Evolutionary conservation across 2,888 invertebrate species (phyloP), one percentile per base, ranked within the genome.

Genomic region (Calameuta pallipes): DNA sequence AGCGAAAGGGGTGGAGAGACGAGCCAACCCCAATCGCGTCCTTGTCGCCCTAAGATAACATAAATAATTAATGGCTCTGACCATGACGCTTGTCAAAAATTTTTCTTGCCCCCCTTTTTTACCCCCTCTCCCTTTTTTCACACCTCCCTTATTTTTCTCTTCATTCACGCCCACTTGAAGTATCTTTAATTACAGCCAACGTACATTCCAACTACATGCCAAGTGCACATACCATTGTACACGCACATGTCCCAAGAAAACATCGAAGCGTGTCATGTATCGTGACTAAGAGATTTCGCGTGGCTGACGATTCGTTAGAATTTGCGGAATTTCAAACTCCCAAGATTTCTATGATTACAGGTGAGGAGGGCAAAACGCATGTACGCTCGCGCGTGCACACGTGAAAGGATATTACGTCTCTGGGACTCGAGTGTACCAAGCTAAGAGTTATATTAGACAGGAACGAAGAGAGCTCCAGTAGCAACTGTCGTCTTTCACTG

Each of bases 401-500:
- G 81, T 69, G 78, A 76, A 74, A 75, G 82, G 82, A 83, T 84
- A 86, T 85, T 83, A 85, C 80, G 83, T 83, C 82, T 82, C 75
- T 82, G 78, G 82, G 84, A 82, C 80, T 80, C 75, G 82, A 81
- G 83, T 74, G 82, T 80, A 83, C 77, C 83, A 80, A 81, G 82
- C 81, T 78, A 79, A 81, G 86, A 85, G 86, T 87, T 88, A 87
- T 87, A 86, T 88, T 86, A 86, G 85, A 88, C 85, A 86, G 84
- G 84, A 85, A 81, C 85, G 84, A 84, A 85, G 87, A 87, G 88
- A 87, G 88, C 85, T 87, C 86, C 86, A 86, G 87, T 88, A 84
- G 86, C 88, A 88, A 88, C 88, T 88, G 87, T 84, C 88, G 88
- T 88, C 88, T 88, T 88, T 88, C 88, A 88, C 87, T 85, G 83